Evolutionary conservation across 2,797 vertebrate genomes (phyloP), one percentile per base, ranked within the genome.

Genomic region (Ptychobarbus kaznakovi): DNA sequence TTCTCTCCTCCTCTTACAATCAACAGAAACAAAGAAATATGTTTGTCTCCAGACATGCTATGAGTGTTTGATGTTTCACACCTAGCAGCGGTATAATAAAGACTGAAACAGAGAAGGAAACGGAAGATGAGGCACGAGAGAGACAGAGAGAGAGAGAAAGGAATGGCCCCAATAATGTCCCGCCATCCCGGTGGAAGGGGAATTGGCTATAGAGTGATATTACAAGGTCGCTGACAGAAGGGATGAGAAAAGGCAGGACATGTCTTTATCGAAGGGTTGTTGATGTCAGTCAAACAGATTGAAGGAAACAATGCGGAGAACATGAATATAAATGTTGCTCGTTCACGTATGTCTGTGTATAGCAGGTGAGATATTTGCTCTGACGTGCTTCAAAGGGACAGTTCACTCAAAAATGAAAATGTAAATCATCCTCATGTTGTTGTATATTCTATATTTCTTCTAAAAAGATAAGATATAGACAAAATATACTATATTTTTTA

Each of bases 71-170:
- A 84, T 74, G 68, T 74, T 22, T 84, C 79, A 69, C 58, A 66
- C 73, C 35, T 73, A 78, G 77, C 81, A 56, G 20, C 58, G 28
- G 4, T 69, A 81, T 25, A 81, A 68, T 61, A 81, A 82, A 74
- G 35, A 74, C 58, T 61, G 56, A 81, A 85, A 82, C 35, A 4
- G 61, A 78, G 81, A 91, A 75, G 83, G 82, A 82, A 76, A 53
- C n/a, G 25, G 12, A 22, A 56, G 42, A 74, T 4, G 25, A 76
- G 38, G 20, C 40, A 76, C 74, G 11, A 89, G 68, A n/a, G 86
- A 56, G 13, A 42, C 25, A 25, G 18, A 80, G 56, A 74, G 28
- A 80, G 66, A 38, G 53, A 44, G 46, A 81, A 63, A 69, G 35
- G 51, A 44, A 42, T 38, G 75, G 53, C 75, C 75, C 56, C 22